Percentiles rank a stretch among this genome's conserved stretches.
Conservation (phyloP, 2,888 invertebrate genomes). For the Rhagium mordax region DNA sequence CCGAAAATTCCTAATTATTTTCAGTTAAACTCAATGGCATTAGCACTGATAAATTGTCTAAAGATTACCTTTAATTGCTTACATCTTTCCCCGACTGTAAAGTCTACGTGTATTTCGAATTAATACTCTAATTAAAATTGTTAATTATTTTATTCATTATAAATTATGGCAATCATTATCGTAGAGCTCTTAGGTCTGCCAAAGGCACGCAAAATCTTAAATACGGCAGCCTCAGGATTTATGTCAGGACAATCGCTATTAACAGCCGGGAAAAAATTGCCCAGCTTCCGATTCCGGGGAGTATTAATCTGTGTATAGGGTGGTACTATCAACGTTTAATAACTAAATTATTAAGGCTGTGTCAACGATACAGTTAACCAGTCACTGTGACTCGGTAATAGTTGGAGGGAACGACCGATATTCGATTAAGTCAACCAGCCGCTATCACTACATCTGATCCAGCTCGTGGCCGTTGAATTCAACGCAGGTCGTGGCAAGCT, state of each 20-base stretch:
- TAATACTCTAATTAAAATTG: neutral
- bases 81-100: neutral
- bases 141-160: neutral
- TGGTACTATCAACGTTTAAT: too few relatives aligned
- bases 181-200: neutral
- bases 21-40: slow-evolving; percentile 7
- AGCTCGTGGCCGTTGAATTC: too few relatives aligned
- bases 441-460: too few relatives aligned
- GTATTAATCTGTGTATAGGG: too few relatives aligned
- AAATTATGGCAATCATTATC: neutral
- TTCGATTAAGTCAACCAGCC: too few relatives aligned
- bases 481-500: too few relatives aligned
- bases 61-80: neutral
- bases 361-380: too few relatives aligned
- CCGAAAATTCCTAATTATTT: slow-evolving; percentile 20
- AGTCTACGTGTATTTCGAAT: neutral
- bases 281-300: too few relatives aligned
- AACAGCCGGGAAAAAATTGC: neutral
- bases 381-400: too few relatives aligned
- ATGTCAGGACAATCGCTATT: neutral
- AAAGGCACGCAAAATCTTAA: neutral
- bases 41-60: neutral
- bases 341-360: too few relatives aligned
- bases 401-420: too few relatives aligned
- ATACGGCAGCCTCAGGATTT: neutral